Conservation (phyloP, 1,140 invertebrate genomes). For the Semibalanus balanoides region DNA sequence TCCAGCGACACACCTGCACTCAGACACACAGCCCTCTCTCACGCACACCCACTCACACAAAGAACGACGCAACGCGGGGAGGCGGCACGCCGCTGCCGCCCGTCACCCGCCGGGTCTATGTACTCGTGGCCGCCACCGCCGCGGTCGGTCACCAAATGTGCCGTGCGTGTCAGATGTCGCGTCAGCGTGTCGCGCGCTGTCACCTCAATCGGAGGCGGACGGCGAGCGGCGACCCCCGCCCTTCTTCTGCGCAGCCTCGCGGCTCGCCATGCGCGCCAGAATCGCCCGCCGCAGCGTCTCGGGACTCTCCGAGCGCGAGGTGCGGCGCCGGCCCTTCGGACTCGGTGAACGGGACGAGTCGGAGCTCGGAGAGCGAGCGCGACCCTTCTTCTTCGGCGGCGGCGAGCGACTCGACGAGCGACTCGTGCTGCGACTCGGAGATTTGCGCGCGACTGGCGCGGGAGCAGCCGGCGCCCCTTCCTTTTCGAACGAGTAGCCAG, state of each 20-base stretch:
- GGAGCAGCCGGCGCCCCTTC: not conserved
- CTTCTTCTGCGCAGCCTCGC: not conserved
- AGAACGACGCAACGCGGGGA: not conserved
- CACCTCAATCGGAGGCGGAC: not conserved
- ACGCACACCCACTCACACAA: too few species aligned
- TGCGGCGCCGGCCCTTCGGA: too few species aligned
- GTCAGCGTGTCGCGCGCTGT: too few species aligned
- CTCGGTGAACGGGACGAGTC: not conserved
- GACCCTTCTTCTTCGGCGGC: not conserved
- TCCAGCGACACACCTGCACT: too few species aligned
- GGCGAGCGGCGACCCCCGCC: not conserved
- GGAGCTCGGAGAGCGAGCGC: not conserved
- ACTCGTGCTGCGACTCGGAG: not conserved
- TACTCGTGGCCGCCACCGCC: not conserved
- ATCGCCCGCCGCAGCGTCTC: not conserved
- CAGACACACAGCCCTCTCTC: too few species aligned
- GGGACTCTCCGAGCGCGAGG: slow-evolving; percentile 1
- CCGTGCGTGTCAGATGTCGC: too few species aligned
- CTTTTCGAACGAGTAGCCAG: not conserved
- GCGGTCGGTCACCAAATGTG: too few species aligned
- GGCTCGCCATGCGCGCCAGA: not conserved
- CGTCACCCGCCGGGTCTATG: not conserved
- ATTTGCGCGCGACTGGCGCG: too few species aligned
- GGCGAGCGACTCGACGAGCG: not conserved
- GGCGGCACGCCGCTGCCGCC: too few species aligned